Evolutionary conservation across 1,140 invertebrate species (phyloP), one percentile per base, ranked within the genome.

Genomic region (Asobara japonica): DNA sequence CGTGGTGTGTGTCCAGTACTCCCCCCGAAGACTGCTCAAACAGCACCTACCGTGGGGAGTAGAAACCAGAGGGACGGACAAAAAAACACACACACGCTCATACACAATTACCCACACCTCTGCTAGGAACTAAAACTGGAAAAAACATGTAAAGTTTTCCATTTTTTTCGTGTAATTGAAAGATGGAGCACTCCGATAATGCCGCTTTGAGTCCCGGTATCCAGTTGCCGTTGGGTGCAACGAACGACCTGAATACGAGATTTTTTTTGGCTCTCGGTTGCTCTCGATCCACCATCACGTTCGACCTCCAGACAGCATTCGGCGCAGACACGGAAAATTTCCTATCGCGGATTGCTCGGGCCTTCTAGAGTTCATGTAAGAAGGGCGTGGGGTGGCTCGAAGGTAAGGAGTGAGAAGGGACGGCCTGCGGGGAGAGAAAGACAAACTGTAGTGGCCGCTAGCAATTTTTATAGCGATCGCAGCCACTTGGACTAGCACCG

Each of bases 261-360:
- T 56, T 27, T 56, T 56, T 56, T 56, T 56, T 56, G 8, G 10
- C 6, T 27, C 22, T 6, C 20, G 25, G 22, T 56, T 56, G 51
- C 22, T 56, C 51, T 56, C 25, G 51, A 56, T 27, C 25, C 51
- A 22, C 51, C 18, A 56, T 56, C 51, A 56, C 51, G 51, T 56
- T 56, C 51, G 51, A 56, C 51, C 51, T 56, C 51, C 51, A 56
- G 51, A 56, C 51, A 56, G 51, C 51, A 27, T 56, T 22, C 22
- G 22, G 51, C 25, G 13, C 41, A 56, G 51, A 56, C 22, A 27
- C 51, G 25, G 51, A 22, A 56, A 56, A 25, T 20, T 10, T 18
- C 22, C 51, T 22, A 27, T 16, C 41, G 1, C n/a, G 22, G 51
- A 56, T 56, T 56, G 25, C 20, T 25, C 22, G 51, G 25, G 22